Percentiles rank a stretch among this genome's conserved stretches.
These are phyloP conservation scores for Lordiphosa andalusiaca DNA, from an alignment of 2,888 invertebrate species.

Conservation along the genomic window DNA sequence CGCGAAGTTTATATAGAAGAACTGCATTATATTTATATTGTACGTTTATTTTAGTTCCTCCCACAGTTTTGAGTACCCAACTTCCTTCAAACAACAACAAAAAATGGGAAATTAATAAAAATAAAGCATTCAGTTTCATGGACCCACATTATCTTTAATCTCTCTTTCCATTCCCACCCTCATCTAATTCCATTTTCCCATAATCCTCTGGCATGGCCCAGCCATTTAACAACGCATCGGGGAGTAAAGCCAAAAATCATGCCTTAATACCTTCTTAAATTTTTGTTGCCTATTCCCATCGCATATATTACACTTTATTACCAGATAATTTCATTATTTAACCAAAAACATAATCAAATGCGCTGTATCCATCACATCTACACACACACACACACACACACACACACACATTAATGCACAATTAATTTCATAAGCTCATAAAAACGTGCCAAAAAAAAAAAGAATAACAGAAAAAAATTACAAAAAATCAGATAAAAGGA, in stretches of 20 bases:
- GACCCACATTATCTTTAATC: neutral
- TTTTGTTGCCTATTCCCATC: conserved; percentile 28
- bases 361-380: conserved; percentile 59
- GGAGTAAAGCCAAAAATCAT: conserved; percentile 35
- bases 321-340: conserved; percentile 71
- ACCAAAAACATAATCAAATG: conserved; percentile 69
- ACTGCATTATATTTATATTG: too few species aligned
- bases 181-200: conserved; percentile 23
- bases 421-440: conserved; percentile 73
- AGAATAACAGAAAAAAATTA: conserved; percentile 24
- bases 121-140: too few species aligned
- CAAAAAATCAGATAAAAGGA: conserved; percentile 55
- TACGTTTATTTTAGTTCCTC: too few species aligned
- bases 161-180: conserved; percentile 18
- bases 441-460: conserved; percentile 56
- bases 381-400: conserved; percentile 32
- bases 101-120: too few species aligned
- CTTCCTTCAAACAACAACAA: too few species aligned
- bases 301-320: conserved; percentile 58
- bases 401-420: conserved; percentile 36
- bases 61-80: too few species aligned
- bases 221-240: neutral
- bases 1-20: too few species aligned
- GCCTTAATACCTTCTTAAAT: conserved; percentile 48
- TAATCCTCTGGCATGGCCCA: neutral